Conservation (phyloP, 30 jellyfish, hydroid and myxozoan species). For the Clytia hemisphaerica region DNA sequence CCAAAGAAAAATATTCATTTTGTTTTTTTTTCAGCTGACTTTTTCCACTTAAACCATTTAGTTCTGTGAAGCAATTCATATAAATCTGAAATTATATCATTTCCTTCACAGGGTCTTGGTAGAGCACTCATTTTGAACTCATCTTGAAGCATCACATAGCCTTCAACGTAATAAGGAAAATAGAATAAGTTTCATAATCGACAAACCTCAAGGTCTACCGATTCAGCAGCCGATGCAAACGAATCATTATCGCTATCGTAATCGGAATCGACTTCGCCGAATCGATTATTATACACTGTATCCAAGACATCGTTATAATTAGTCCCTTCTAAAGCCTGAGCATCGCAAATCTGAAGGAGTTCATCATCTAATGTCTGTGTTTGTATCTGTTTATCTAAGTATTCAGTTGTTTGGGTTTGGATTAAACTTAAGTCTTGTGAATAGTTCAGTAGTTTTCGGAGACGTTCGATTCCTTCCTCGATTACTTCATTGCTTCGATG, state of each 20-base stretch:
- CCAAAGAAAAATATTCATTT: no score
- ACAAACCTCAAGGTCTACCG: conserved; percentile 35
- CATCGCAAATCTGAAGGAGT: conserved; percentile 8
- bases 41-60: no score
- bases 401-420: background rate
- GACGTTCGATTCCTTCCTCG: conserved; percentile 12
- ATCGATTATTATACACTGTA: background rate
- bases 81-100: no score
- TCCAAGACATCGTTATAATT: conserved; percentile 19
- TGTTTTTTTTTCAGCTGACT: no score
- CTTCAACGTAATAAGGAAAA: background rate
- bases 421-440: conserved; percentile 12
- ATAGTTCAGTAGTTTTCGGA: conserved; percentile 10
- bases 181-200: background rate
- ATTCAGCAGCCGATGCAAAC: conserved; percentile 87
- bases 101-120: no score
- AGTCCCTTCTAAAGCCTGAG: background rate
- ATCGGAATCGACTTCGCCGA: conserved; percentile 19
- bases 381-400: background rate
- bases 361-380: background rate
- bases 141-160: no score
- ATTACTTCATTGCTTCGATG: background rate
- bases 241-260: conserved; percentile 71
- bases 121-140: no score
- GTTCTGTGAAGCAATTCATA: no score